Conservation (phyloP, 2,113 vertebrate species). For the Antechinus stuartii region DNA sequence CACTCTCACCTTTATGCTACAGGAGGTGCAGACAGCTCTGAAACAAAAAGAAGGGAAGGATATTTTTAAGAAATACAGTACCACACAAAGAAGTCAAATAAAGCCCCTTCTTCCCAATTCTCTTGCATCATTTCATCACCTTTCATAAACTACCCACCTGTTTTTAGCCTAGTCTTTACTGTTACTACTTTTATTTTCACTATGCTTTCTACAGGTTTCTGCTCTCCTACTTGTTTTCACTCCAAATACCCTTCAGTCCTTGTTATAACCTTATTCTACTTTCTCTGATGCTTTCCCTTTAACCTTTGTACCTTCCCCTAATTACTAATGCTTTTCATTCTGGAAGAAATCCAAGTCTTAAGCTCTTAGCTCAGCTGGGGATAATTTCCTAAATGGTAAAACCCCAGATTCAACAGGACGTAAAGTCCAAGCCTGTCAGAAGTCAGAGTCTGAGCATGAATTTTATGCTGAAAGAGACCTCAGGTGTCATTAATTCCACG, state of each 20-base stretch:
- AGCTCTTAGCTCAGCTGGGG: background rate
- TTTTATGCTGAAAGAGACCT: background rate
- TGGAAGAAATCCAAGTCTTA: background rate
- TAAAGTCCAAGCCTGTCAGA: background rate
- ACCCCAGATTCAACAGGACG: background rate
- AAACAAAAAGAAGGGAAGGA: constrained; percentile 17
- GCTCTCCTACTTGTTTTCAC: constrained; percentile 1
- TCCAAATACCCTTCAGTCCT: background rate
- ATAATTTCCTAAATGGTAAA: background rate
- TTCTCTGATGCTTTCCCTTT: background rate
- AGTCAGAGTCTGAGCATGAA: background rate
- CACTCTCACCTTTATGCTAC: constrained; percentile 93
- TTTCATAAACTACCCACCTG: background rate
- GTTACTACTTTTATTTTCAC: background rate
- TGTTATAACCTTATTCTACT: background rate
- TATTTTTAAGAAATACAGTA: background rate
- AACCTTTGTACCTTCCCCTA: background rate
- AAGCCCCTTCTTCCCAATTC: background rate
- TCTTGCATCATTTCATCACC: background rate
- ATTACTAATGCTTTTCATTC: background rate
- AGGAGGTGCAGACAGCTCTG: constrained; percentile 93
- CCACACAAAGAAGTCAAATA: background rate
- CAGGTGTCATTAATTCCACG: too few species aligned
- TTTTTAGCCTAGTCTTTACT: background rate
- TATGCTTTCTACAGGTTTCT: background rate